phyloP scores from a whole-genome alignment of 2,888 invertebrate genomes.

The Clusia tigrina region DNA sequence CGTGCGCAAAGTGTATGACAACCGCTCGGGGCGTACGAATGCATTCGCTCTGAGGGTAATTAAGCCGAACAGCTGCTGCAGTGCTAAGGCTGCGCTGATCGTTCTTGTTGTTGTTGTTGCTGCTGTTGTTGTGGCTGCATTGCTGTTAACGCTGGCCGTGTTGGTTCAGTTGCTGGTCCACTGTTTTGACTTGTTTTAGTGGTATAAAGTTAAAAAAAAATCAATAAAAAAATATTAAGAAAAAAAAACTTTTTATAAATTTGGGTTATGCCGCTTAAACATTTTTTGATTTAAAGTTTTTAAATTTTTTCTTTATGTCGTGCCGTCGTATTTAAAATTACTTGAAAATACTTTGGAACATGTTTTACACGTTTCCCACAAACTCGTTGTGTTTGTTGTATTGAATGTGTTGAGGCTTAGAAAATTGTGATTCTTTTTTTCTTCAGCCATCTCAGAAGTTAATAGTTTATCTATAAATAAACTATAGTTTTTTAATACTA shows the following conservation, averaged over 20 bases:
- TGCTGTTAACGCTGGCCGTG: not conserved
- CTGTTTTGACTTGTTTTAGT: not conserved
- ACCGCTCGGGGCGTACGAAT: not conserved
- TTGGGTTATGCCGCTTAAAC: constrained; percentile 6
- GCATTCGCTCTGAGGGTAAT: not conserved
- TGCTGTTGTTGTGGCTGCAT: not conserved
- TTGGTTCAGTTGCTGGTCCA: not conserved
- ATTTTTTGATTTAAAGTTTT: constrained; percentile 2
- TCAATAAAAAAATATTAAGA: not conserved
- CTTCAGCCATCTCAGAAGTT: too few relatives aligned
- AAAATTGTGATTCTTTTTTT: too few relatives aligned
- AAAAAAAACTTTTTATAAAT: not conserved
- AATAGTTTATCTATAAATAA: too few relatives aligned
- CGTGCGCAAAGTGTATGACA: not conserved
- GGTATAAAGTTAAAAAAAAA: not conserved
- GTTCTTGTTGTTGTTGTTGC: not conserved
- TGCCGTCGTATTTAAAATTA: not conserved
- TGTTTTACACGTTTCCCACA: constrained; percentile 1
- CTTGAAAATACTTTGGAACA: constrained; percentile 2
- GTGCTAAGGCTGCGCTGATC: too few relatives aligned
- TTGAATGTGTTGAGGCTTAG: too few relatives aligned
- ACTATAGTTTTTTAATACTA: too few relatives aligned
- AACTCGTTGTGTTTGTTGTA: too few relatives aligned
- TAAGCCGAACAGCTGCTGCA: constrained; percentile 5
- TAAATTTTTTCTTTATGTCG: constrained; percentile 7